Evolutionary conservation across 2,797 vertebrate genomes (phyloP), one percentile per base, ranked within the genome.

Genomic region (Typhlichthys subterraneus): DNA sequence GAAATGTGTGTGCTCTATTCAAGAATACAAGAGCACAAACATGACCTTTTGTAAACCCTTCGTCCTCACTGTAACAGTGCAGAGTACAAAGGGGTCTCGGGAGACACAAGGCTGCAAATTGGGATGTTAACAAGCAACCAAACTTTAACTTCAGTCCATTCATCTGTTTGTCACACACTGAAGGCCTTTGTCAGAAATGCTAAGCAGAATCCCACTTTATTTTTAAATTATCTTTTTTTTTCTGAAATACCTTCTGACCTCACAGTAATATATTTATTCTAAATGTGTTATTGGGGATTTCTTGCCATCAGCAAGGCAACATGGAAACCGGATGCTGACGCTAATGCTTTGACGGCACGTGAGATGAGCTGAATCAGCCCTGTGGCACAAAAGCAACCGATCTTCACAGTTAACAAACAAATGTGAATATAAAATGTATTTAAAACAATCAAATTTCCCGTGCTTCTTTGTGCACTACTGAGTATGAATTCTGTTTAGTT

Each of bases 281-380:
- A 29, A 4, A 4, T 29, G 23, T 29, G 23, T 29, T 85, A 79
- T 88, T 80, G 38, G 47, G 10, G 65, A 60, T 48, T 63, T 75
- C 62, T 60, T 59, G 76, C 53, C 15, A 7, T 14, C 12, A 55
- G 33, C 56, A 78, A 67, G 81, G 78, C 53, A 29, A 3, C 23
- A 29, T 29, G 23, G 23, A 29, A 29, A 29, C 4, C 23, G 23
- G 3, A 4, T 29, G 23, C 23, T 4, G 23, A 29, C 23, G 2
- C 19, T 29, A 3, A 3, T 29, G 23, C 23, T 29, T 29, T 29
- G 23, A 29, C 3, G 23, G 23, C 23, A 29, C 3, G 4, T 29
- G 23, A 29, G 23, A 29, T 29, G 23, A 29, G 23, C 23, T 29
- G 23, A 29, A 29, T 29, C 23, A 29, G 23, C 23, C 23, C 23